A percentile compares a stretch with the other conserved stretches of the same genome.
Evolutionary conservation across 2,113 vertebrate genomes (phyloP).

Genomic region (Tachuris rubrigastra): DNA sequence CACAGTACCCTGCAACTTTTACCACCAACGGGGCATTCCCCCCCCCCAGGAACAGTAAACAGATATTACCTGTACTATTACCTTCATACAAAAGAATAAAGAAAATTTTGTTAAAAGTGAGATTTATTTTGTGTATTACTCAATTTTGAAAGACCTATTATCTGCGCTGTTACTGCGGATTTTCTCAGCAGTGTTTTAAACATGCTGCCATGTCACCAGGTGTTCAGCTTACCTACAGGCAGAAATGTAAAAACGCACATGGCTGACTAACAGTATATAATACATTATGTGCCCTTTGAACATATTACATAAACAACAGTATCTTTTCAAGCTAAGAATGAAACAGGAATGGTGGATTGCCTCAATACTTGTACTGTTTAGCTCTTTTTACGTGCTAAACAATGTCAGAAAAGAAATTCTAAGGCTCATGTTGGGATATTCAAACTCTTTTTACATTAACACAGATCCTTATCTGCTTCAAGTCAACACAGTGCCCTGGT

Average conservation of each 20-base stretch:
- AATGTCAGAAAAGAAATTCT: neutral
- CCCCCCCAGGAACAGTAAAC: neutral
- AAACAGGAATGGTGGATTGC: neutral
- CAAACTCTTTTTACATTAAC: neutral
- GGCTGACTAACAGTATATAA: conserved; percentile 56
- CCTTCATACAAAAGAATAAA: neutral
- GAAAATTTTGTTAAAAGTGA: neutral
- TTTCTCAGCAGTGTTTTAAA: conserved; percentile 8
- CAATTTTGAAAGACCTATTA: neutral
- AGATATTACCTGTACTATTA: neutral
- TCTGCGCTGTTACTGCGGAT: neutral
- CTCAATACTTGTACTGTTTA: neutral
- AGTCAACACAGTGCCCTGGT: neutral
- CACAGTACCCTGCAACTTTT: neutral
- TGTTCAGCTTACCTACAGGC: conserved; percentile 61
- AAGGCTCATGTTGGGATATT: neutral
- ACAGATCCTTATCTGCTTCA: neutral
- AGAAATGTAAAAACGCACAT: conserved; percentile 41
- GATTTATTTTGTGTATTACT: neutral
- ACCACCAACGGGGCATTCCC: neutral
- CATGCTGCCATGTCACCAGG: conserved; percentile 41
- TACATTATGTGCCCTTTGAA: conserved; percentile 60
- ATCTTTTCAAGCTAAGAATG: neutral
- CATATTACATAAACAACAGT: neutral
- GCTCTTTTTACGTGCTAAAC: neutral